Evolutionary conservation across 2,113 vertebrate genomes (phyloP).

Genomic region (Rhea pennata): DNA sequence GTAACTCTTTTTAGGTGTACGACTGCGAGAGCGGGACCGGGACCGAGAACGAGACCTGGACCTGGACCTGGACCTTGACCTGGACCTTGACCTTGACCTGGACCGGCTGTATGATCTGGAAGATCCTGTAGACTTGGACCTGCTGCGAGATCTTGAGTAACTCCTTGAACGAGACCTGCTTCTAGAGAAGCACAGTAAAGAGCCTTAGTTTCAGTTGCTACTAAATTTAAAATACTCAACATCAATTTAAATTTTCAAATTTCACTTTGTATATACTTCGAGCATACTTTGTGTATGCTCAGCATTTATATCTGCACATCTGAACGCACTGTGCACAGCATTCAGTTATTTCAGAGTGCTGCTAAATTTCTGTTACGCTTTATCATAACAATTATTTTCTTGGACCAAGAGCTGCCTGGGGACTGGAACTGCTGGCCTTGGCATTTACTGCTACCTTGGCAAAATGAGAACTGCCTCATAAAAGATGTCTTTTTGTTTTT

Average conservation of each 20-base stretch:
- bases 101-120: slow-evolving; percentile 64
- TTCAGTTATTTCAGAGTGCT: background rate
- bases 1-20: slow-evolving; percentile 75
- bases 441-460: background rate
- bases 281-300: background rate
- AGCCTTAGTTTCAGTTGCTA: background rate
- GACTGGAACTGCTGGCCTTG: background rate
- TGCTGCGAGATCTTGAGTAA: slow-evolving; percentile 78
- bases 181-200: slow-evolving; percentile 31
- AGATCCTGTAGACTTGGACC: slow-evolving; percentile 68
- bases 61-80: slow-evolving; percentile 58
- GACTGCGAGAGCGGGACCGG: slow-evolving; percentile 72
- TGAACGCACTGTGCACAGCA: background rate
- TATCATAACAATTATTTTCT: background rate
- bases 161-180: slow-evolving; percentile 77
- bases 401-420: background rate
- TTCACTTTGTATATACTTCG: background rate
- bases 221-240: background rate
- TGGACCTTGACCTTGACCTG: slow-evolving; percentile 48
- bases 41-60: slow-evolving; percentile 66
- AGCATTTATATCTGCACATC: background rate
- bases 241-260: background rate
- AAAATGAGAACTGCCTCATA: background rate
- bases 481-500: background rate
- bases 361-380: background rate